Evolutionary conservation across 2,888 invertebrate species (phyloP), one percentile per base, ranked within the genome.

Genomic region (Cacoxenus indagator): DNA sequence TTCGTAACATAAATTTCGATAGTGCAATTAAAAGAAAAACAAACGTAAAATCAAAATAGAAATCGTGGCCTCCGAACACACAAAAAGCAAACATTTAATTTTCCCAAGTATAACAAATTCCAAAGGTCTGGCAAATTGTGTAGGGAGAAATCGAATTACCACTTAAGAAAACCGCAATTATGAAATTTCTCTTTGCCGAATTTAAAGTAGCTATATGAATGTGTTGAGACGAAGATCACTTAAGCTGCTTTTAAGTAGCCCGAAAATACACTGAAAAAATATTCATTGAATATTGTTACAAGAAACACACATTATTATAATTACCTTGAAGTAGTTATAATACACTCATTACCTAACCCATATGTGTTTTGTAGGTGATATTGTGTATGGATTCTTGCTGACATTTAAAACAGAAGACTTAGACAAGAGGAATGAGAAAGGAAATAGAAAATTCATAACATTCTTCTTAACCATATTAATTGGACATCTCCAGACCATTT

Each of bases 151-250:
- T 19, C 22, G 54, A 65, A 51, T 54, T 65, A 51, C 29, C 64
- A 64, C 64, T 48, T 37, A 65, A 54, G 19, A 51, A 51, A 51
- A 45, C 57, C 65, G 26, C 65, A 65, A 65, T 65, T 65, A 65
- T 54, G 65, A 65, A 65, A 65, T 65, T 37, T 54, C 24, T n/a
- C 24, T 9, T 43, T 45, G 43, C 24, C 43, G 37, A 29, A 65
- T 9, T 43, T 62, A 59, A 31, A 59, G 59, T 59, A 59, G 59
- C 59, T 31, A 31, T 31, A 31, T 31, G 29, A 24, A 17, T 31
- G 51, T 51, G 17, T 9, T 17, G 11, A 24, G 43, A 26, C 26
- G 26, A 19, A 45, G 26, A 27, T 29, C 48, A 51, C 64, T 51
- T 46, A 46, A 64, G 64, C 64, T 29, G 31, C 43, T 48, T 24